phyloP scores from a whole-genome alignment of 35 echinoderm and acorn worm species.

The Nesometra sesokonis region DNA sequence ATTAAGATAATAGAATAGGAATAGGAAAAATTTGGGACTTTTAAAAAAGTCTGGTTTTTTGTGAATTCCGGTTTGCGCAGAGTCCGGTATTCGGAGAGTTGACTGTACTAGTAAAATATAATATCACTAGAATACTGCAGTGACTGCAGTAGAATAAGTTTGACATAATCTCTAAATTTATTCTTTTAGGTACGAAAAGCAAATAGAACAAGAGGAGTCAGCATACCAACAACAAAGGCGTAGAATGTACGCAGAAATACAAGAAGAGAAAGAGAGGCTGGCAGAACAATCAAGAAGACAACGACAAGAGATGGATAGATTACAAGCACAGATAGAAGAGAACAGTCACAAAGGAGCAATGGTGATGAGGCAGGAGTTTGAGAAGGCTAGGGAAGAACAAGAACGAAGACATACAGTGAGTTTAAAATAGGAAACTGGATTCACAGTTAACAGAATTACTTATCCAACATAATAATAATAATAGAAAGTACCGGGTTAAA shows the following conservation, averaged over 20 bases:
- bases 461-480: too few species aligned
- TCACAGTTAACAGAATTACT: too few species aligned
- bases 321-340: slow-evolving; percentile 75
- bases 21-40: too few species aligned
- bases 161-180: too few species aligned
- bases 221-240: slow-evolving; percentile 85
- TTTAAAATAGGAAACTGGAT: too few species aligned
- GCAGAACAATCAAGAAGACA: slow-evolving; percentile 81
- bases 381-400: slow-evolving; percentile 85
- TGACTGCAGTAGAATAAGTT: too few species aligned
- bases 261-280: slow-evolving; percentile 89
- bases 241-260: slow-evolving; percentile 73
- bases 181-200: slow-evolving; percentile 71
- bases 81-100: background rate
- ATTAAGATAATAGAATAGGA: background rate
- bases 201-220: slow-evolving; percentile 89
- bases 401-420: slow-evolving; percentile 73
- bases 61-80: too few species aligned
- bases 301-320: slow-evolving; percentile 68
- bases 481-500: too few species aligned
- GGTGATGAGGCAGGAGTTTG: slow-evolving; percentile 70
- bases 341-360: slow-evolving; percentile 66
- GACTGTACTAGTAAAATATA: too few species aligned
- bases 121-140: too few species aligned
- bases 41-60: too few species aligned